Percentiles rank a stretch among this genome's conserved stretches.
Evolutionary conservation across 2,888 invertebrate species (phyloP).

Genomic region (Habroteleia sp.): DNA sequence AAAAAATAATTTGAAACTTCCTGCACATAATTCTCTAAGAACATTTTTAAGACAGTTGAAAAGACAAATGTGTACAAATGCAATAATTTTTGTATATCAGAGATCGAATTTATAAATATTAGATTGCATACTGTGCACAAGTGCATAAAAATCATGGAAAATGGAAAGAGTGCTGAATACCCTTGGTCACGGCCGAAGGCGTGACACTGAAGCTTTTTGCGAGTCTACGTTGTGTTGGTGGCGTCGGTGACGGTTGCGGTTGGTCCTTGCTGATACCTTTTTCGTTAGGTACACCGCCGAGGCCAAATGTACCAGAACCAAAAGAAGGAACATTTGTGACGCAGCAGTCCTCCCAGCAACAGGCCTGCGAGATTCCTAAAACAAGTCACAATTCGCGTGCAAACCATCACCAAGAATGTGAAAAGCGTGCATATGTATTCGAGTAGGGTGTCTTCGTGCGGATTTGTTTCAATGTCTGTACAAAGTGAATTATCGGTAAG

Average conservation of each 20-base stretch:
- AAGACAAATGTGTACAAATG: too few species aligned
- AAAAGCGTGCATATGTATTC: slow-evolving; percentile 37
- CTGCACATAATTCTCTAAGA: too few species aligned
- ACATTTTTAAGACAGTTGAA: too few species aligned
- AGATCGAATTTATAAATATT: too few species aligned
- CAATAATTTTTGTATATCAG: too few species aligned
- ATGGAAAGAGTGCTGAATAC: slow-evolving; percentile 77
- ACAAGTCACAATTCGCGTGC: slow-evolving; percentile 71
- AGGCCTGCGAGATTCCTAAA: slow-evolving; percentile 80
- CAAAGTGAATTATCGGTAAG: too few species aligned
- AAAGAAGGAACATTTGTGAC: slow-evolving; percentile 74
- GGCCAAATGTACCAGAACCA: slow-evolving; percentile 70
- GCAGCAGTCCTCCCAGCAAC: slow-evolving; percentile 81
- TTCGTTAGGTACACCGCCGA: slow-evolving; percentile 75
- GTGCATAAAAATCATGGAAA: slow-evolving; percentile 19
- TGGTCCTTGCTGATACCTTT: slow-evolving; percentile 76
- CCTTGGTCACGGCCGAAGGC: slow-evolving; percentile 86
- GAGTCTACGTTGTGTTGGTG: slow-evolving; percentile 92
- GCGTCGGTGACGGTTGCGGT: slow-evolving; percentile 87
- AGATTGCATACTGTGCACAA: too few species aligned
- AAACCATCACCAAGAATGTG: slow-evolving; percentile 71
- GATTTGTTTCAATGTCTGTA: not conserved
- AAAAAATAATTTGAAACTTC: too few species aligned
- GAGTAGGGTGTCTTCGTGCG: slow-evolving; percentile 14
- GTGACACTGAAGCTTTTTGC: slow-evolving; percentile 96